A percentile compares a stretch with the other conserved stretches of the same genome.
Conservation (phyloP, 1,140 invertebrate genomes). For the Caenorhabditis remanei region DNA sequence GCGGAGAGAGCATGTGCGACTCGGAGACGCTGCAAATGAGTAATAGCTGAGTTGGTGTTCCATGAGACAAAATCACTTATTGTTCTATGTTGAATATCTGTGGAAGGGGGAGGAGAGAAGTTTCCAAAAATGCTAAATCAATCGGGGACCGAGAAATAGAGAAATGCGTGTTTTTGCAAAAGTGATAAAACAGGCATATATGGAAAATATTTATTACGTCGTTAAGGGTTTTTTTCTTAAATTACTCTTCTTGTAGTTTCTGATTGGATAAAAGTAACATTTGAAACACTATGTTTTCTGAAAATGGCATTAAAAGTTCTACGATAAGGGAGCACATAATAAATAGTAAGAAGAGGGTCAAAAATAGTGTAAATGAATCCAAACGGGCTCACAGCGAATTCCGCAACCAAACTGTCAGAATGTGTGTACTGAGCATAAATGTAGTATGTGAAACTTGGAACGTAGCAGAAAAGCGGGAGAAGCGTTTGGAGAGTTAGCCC, state of each 20-base stretch:
- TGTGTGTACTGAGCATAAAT: background rate
- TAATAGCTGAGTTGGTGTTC: no score
- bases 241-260: background rate
- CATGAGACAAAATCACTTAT: no score
- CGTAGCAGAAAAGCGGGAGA: constrained; percentile 3
- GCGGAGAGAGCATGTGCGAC: no score
- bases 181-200: no score
- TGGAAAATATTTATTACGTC: no score
- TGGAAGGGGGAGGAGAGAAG: no score
- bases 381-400: constrained; percentile 15
- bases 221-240: background rate
- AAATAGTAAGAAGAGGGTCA: constrained; percentile 14
- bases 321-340: constrained; percentile 17
- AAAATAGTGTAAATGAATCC: constrained; percentile 30
- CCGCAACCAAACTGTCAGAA: background rate
- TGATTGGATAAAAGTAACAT: background rate
- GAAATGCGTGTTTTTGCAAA: no score
- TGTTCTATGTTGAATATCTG: background rate
- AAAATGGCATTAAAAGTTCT: constrained; percentile 8
- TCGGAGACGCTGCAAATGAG: no score
- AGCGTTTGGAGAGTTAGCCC: constrained; percentile 11
- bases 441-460: constrained; percentile 7
- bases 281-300: background rate
- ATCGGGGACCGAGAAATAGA: no score
- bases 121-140: no score